A percentile compares a stretch with the other conserved stretches of the same genome.
phyloP scores from a whole-genome alignment of 2,888 invertebrate genomes.

The Hesperia comma region DNA sequence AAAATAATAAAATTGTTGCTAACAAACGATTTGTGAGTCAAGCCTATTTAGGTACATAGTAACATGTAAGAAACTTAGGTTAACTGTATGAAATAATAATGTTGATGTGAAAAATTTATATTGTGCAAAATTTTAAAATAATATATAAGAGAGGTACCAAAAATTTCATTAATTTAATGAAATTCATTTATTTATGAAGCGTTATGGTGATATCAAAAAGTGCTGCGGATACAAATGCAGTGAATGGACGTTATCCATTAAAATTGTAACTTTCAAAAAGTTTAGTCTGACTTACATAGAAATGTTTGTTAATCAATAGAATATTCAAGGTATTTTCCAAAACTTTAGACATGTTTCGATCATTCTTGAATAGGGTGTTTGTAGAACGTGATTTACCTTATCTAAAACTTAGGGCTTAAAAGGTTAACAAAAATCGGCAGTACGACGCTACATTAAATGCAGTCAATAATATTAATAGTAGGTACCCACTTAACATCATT shows the following conservation, averaged over 20 bases:
- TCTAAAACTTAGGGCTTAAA: conserved; percentile 4
- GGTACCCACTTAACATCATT: too few relatives aligned
- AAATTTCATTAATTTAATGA: conserved; percentile 5
- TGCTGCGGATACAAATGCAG: conserved; percentile 47
- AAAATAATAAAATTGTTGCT: conserved; percentile 8
- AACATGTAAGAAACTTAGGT: background rate
- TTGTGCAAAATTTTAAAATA: conserved; percentile 34
- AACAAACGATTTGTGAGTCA: background rate
- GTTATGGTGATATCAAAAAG: conserved; percentile 44
- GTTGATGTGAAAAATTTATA: conserved; percentile 7
- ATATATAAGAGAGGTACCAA: conserved; percentile 28
- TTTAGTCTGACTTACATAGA: conserved; percentile 52
- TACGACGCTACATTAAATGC: background rate
- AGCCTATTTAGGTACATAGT: conserved; percentile 7
- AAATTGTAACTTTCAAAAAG: conserved; percentile 70
- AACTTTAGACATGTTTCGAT: conserved; percentile 1
- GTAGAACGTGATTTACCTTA: background rate
- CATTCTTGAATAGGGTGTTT: background rate
- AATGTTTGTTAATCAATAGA: conserved; percentile 31
- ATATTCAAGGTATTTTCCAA: conserved; percentile 24
- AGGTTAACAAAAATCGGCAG: background rate
- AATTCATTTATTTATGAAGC: conserved; percentile 19
- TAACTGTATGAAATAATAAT: background rate
- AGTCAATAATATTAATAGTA: too few relatives aligned
- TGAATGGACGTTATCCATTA: conserved; percentile 63